Evolutionary conservation across 2,797 vertebrate genomes (phyloP), one percentile per base, ranked within the genome.

Genomic region (Lutjanus campechanus): DNA sequence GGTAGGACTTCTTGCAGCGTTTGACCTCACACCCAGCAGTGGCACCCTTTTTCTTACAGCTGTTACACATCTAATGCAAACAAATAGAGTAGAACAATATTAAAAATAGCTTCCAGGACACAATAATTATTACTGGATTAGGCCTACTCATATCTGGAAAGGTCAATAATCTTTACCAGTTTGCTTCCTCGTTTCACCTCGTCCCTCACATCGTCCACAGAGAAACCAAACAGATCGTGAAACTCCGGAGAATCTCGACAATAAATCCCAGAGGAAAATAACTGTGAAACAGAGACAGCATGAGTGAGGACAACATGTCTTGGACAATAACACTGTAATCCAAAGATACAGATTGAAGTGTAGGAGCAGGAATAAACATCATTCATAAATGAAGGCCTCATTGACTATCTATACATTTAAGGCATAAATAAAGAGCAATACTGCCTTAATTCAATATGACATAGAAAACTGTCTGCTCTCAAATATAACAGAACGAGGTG

Each of bases 161-260:
- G 8, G 16, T 17, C 4, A 19, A 2, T 1, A 2, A 11, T n/a
- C 40, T 73, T 85, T 84, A 96, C 95, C 84, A 95, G 89, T 75
- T 62, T 88, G 0, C 0, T 61, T 61, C 95, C 95, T 67, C 95
- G 91, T 46, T 49, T 82, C 10, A 69, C 65, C 76, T 96, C 95
- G 0, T 8, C 0, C 11, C 0, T 1, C 36, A 95, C 95, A 58
- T 94, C 88, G 0, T 76, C 11, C 22, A 82, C 86, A 0, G 79
- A 81, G 73, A 95, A 96, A 9, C 95, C 95, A 59, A 94, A 95
- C 82, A 96, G 79, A 25, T 95, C 92, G 1, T 95, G 87, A 15
- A 41, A 88, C 43, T 41, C 0, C 0, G 94, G 93, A 0, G 91
- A 86, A 5, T 79, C 9, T 3, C 41, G 60, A 66, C 91, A 94